A percentile compares a stretch with the other conserved stretches of the same genome.
These are phyloP conservation scores for Mastigias papua DNA, from an alignment of 30 jellyfish, hydroid and myxozoan genomes.

Conservation along the genomic window DNA sequence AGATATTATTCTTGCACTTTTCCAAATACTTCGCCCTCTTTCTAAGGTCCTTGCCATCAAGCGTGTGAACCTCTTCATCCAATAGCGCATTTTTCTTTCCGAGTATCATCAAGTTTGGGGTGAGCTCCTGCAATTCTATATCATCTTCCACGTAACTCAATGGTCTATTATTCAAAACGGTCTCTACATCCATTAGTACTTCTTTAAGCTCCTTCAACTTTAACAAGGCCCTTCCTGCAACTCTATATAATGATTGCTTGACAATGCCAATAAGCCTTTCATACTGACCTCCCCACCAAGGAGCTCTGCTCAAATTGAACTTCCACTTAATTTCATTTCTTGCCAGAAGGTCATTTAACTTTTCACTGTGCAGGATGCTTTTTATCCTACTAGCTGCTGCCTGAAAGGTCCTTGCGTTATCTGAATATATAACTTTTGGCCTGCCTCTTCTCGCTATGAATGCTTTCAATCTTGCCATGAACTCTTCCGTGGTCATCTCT, in stretches of 20 bases:
- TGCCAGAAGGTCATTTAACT: conserved; percentile 62
- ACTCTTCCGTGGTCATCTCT: conserved; percentile 55
- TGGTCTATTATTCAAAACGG: conserved; percentile 74
- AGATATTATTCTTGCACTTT: too few species aligned
- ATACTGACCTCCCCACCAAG: conserved; percentile 90
- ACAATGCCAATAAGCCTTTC: conserved; percentile 68
- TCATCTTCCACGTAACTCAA: too few species aligned
- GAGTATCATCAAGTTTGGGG: too few species aligned
- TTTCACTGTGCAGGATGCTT: conserved; percentile 59
- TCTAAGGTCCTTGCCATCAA: too few species aligned
- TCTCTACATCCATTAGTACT: conserved; percentile 69
- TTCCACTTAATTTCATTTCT: conserved; percentile 71
- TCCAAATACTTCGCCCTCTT: too few species aligned
- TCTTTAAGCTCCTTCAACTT: conserved; percentile 54
- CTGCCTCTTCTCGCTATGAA: conserved; percentile 73
- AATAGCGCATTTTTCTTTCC: too few species aligned
- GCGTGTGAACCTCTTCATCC: too few species aligned
- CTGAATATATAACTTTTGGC: conserved; percentile 77
- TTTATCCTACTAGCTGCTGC: conserved; percentile 71
- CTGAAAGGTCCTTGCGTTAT: conserved; percentile 60
- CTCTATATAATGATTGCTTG: conserved; percentile 70
- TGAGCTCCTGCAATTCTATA: too few species aligned
- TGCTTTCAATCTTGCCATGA: conserved; percentile 60
- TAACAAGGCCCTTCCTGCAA: conserved; percentile 62
- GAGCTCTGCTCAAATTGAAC: conserved; percentile 80